phyloP scores from a whole-genome alignment of 2,113 vertebrate genomes.

The Spizaetus ornatus region DNA sequence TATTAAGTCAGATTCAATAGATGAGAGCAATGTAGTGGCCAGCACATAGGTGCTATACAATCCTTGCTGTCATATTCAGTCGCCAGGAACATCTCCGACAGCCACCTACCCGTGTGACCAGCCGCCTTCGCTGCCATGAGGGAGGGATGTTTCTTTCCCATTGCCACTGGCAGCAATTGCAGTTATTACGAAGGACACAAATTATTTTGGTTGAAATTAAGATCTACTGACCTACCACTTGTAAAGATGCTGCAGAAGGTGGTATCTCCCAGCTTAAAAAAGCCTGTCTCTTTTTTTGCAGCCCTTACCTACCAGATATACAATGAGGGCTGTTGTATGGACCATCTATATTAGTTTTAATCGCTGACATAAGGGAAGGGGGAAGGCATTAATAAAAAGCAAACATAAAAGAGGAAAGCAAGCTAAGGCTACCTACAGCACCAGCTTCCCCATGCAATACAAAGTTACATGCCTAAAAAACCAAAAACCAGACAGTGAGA shows the following conservation, averaged over 20 bases:
- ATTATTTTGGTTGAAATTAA: background rate
- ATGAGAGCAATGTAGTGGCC: background rate
- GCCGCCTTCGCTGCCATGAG: fast-evolving
- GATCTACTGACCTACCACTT: background rate
- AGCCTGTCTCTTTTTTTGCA: background rate
- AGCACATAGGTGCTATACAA: background rate
- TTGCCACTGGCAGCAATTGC: background rate
- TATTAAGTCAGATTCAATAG: background rate
- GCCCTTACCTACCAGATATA: background rate
- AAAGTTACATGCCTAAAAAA: background rate
- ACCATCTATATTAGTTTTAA: background rate
- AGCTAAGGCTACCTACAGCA: background rate
- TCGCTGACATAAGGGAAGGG: background rate
- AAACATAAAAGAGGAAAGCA: background rate
- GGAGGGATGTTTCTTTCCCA: background rate
- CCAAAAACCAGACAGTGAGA: background rate
- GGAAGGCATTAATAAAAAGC: background rate
- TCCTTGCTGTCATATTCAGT: background rate
- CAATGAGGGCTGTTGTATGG: background rate
- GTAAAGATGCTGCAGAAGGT: background rate
- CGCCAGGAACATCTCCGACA: background rate
- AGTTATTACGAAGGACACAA: background rate
- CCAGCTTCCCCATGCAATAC: background rate
- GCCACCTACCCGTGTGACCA: background rate
- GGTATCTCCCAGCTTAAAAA: background rate